These are phyloP conservation scores for Druon quercuslanigerum DNA, from an alignment of 1,140 invertebrate species.

Conservation along the genomic window DNA sequence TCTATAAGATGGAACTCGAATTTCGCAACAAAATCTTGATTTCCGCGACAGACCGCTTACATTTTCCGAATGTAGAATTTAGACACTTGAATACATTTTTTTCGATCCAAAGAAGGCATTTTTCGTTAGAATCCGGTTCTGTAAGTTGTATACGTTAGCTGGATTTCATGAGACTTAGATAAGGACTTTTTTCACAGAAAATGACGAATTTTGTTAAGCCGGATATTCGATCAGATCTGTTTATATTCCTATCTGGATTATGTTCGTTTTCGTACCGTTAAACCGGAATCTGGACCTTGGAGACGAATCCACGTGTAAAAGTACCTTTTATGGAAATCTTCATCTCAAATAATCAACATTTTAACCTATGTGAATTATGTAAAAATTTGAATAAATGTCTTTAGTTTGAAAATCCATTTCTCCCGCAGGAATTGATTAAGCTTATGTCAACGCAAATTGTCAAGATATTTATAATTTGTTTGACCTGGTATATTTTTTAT, in stretches of 20 bases:
- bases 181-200: constrained; percentile 5
- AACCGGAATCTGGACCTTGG: not conserved
- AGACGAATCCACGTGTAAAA: not conserved
- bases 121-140: not conserved
- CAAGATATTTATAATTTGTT: not conserved
- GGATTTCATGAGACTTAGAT: not conserved
- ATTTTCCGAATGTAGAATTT: not conserved
- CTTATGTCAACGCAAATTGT: not conserved
- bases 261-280: not conserved
- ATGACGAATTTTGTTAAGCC: not conserved
- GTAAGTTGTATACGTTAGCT: not conserved
- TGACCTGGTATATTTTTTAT: not conserved
- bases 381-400: not conserved
- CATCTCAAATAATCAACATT: not conserved
- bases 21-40: not conserved
- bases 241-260: not conserved
- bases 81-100: not conserved
- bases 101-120: not conserved
- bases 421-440: not conserved
- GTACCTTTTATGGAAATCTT: not conserved
- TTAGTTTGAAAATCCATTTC: not conserved
- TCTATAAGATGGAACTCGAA: not conserved
- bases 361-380: too few species aligned
- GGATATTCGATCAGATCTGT: constrained; percentile 17
- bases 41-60: not conserved